Conservation (phyloP, 2,797 vertebrate genomes). For the Leptoclinus maculatus region DNA sequence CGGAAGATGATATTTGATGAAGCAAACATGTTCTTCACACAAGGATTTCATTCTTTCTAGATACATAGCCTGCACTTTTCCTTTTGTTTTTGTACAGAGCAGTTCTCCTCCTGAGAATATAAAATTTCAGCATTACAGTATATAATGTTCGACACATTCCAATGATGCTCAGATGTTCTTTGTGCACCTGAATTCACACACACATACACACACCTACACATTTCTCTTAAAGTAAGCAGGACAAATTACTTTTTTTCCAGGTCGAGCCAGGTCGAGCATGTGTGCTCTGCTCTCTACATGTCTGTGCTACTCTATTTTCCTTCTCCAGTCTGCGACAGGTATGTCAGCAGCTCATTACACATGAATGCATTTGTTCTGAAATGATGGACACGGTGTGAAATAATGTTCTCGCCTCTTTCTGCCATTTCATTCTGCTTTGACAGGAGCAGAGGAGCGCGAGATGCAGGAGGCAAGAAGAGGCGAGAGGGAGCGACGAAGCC, state of each 20-base stretch:
- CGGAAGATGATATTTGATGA: not conserved
- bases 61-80: not conserved
- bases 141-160: not conserved
- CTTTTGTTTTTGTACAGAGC: constrained; percentile 1
- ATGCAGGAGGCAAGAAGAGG: constrained; percentile 1
- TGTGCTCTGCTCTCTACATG: not conserved
- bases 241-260: not conserved
- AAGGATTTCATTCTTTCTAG: not conserved
- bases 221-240: not conserved
- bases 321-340: constrained; percentile 45
- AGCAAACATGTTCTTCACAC: not conserved
- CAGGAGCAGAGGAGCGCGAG: constrained; percentile 41
- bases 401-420: constrained; percentile 11
- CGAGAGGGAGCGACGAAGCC: constrained; percentile 50
- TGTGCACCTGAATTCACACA: not conserved
- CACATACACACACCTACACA: too few relatives aligned
- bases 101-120: not conserved
- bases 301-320: constrained; percentile 28
- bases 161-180: not conserved
- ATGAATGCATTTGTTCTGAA: constrained; percentile 1
- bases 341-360: constrained; percentile 5
- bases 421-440: not conserved
- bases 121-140: not conserved
- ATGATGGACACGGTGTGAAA: constrained; percentile 23
- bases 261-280: too few relatives aligned